A percentile compares a stretch with the other conserved stretches of the same genome.
These are phyloP conservation scores for Turritopsis rubra DNA, from an alignment of 30 jellyfish, hydroid and myxozoan species.

Conservation along the genomic window DNA sequence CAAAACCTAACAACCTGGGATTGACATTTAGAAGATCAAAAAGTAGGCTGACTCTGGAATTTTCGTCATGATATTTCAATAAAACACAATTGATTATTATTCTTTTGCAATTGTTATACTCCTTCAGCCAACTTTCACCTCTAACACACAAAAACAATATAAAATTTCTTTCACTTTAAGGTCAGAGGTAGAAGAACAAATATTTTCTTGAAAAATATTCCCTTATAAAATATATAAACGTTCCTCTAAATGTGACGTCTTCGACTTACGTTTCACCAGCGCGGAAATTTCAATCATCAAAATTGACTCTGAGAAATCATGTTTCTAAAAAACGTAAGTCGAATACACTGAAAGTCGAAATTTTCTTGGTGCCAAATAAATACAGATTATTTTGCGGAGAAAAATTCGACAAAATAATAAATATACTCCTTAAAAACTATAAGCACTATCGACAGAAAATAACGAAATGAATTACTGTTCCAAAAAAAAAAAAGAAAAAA, in stretches of 20 bases:
- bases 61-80: too few relatives aligned
- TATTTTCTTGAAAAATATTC: neutral
- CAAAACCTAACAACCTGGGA: neutral
- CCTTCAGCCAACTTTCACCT: too few relatives aligned
- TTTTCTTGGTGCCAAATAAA: neutral
- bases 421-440: neutral
- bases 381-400: neutral
- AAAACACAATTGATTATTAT: too few relatives aligned
- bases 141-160: neutral
- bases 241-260: neutral
- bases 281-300: too few relatives aligned
- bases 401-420: neutral
- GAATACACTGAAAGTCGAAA: neutral
- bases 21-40: neutral
- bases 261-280: neutral
- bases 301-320: too few relatives aligned
- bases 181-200: neutral
- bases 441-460: neutral
- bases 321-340: neutral
- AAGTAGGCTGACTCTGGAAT: too few relatives aligned
- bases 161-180: neutral
- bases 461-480: neutral
- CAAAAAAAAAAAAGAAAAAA: too few relatives aligned
- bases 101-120: too few relatives aligned
- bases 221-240: neutral